These are phyloP conservation scores for Rhinopomastus cyanomelas DNA, from an alignment of 2,113 vertebrate genomes.

Conservation along the genomic window DNA sequence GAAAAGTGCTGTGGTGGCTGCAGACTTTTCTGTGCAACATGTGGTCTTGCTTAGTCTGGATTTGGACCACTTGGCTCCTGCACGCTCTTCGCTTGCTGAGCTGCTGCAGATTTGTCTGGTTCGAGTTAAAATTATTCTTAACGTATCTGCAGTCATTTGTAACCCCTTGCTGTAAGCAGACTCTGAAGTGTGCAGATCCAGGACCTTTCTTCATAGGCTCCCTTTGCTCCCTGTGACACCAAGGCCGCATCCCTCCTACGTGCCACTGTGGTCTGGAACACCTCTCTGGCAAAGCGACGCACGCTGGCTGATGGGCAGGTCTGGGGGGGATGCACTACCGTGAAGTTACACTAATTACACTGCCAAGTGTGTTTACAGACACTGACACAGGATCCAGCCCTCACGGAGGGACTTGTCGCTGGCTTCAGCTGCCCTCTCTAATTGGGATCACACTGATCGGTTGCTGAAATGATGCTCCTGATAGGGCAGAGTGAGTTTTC, in stretches of 20 bases:
- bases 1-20: neutral
- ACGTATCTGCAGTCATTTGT: neutral
- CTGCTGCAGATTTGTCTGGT: neutral
- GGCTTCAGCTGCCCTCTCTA: neutral
- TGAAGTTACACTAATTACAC: neutral
- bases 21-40: neutral
- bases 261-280: accelerated
- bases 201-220: neutral
- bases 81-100: neutral
- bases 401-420: neutral
- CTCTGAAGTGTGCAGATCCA: accelerated
- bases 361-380: neutral
- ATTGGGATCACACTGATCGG: slow-evolving; percentile 12
- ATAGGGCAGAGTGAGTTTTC: neutral
- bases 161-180: neutral
- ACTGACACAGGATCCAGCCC: neutral
- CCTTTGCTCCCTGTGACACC: accelerated
- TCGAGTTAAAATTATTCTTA: slow-evolving; percentile 12
- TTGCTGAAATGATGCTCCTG: slow-evolving; percentile 1
- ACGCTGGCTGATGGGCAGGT: accelerated
- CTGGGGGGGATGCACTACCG: neutral
- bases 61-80: neutral
- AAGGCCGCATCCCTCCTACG: neutral
- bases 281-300: accelerated
- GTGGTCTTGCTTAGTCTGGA: neutral